Percentiles rank a stretch among this genome's conserved stretches.
phyloP scores from a whole-genome alignment of 1,140 invertebrate species.

The Megalopta genalis region DNA sequence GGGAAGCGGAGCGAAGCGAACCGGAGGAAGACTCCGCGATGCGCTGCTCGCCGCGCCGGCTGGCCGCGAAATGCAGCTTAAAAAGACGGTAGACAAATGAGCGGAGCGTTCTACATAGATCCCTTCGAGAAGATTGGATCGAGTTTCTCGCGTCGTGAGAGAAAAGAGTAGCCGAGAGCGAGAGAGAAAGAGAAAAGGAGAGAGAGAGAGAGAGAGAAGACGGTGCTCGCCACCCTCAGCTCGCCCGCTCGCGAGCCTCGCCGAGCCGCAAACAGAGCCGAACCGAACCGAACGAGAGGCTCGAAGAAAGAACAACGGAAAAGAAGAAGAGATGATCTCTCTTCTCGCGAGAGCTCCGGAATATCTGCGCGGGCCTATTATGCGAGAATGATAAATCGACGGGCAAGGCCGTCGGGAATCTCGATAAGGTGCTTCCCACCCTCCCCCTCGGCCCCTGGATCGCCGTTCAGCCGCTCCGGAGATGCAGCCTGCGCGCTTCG shows the following conservation, averaged over 20 bases:
- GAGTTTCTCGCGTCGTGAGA: conserved; percentile 76
- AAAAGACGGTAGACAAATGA: conserved; percentile 77
- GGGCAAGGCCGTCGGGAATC: conserved; percentile 61
- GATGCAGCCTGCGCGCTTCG: conserved; percentile 8
- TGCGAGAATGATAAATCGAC: conserved; percentile 71
- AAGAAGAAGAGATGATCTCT: conserved; percentile 33
- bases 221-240: conserved; percentile 39
- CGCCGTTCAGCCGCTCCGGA: background rate
- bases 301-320: background rate
- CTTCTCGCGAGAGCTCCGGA: conserved; percentile 41
- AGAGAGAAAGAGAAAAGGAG: background rate
- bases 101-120: conserved; percentile 78
- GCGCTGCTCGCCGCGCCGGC: conserved; percentile 40
- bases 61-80: conserved; percentile 68
- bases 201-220: background rate
- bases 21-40: background rate
- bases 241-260: background rate
- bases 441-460: background rate
- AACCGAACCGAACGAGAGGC: background rate
- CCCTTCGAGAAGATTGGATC: conserved; percentile 75
- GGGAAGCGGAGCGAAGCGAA: background rate
- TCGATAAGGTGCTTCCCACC: conserved; percentile 50
- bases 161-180: conserved; percentile 65
- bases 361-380: conserved; percentile 58
- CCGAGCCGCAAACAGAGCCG: background rate